These are phyloP conservation scores for Zelleria hepariella DNA, from an alignment of 2,888 invertebrate species.

Conservation along the genomic window DNA sequence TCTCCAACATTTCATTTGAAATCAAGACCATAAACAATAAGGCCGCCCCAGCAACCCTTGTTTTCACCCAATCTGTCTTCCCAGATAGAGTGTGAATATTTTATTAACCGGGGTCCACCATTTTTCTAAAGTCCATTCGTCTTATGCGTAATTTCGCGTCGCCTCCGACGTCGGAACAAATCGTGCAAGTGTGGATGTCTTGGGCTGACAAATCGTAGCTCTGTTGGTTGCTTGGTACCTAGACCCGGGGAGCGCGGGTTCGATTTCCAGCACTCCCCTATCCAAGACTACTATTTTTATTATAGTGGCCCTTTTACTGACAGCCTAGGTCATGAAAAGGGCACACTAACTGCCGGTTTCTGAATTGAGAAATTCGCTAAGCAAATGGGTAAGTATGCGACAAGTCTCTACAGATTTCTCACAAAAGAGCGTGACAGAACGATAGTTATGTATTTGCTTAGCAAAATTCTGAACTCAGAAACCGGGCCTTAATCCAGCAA, in stretches of 20 bases:
- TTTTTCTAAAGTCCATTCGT: constrained; percentile 37
- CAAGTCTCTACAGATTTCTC: too few relatives aligned
- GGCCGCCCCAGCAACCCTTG: background rate
- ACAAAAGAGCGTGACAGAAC: too few relatives aligned
- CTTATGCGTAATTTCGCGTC: constrained; percentile 49
- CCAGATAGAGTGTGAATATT: constrained; percentile 35
- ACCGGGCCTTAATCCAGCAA: too few relatives aligned
- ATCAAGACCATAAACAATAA: background rate
- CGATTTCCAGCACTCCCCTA: too few relatives aligned
- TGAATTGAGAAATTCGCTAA: too few relatives aligned
- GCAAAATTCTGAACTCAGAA: too few relatives aligned
- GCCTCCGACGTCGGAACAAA: constrained; percentile 42
- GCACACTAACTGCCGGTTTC: too few relatives aligned
- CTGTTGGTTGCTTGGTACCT: background rate
- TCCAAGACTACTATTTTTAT: too few relatives aligned
- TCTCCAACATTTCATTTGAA: background rate
- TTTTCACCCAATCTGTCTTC: constrained; percentile 11
- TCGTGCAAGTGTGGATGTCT: constrained; percentile 27
- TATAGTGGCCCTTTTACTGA: too few relatives aligned
- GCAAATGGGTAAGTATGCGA: too few relatives aligned
- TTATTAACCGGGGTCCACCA: constrained; percentile 43
- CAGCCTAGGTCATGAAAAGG: too few relatives aligned
- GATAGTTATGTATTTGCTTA: too few relatives aligned
- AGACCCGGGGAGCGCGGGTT: background rate
- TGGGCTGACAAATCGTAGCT: constrained; percentile 1